Conservation (phyloP, 2,888 invertebrate species). For the Dryadula phaetusa region DNA sequence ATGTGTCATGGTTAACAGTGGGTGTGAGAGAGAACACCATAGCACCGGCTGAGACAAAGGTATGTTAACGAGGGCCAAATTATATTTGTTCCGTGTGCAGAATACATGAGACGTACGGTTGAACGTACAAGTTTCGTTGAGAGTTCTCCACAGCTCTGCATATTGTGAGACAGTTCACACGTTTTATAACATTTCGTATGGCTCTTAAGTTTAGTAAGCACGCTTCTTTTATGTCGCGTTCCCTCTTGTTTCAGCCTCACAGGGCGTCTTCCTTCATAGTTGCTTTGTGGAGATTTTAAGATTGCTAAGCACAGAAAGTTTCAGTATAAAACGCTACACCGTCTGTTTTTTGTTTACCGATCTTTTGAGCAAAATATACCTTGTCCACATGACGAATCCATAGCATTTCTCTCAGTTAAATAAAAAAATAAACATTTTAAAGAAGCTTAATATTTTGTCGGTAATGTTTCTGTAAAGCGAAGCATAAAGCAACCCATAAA, state of each 20-base stretch:
- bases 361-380: constrained; percentile 12
- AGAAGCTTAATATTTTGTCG: neutral
- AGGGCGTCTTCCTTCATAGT: constrained; percentile 36
- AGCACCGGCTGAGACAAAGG: constrained; percentile 43
- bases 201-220: constrained; percentile 40
- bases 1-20: constrained; percentile 55
- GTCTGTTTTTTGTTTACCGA: constrained; percentile 12
- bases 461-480: constrained; percentile 16
- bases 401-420: neutral
- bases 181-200: constrained; percentile 43
- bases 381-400: neutral
- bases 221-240: constrained; percentile 41
- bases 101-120: constrained; percentile 58
- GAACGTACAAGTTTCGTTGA: constrained; percentile 43
- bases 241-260: constrained; percentile 38
- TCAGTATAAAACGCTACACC: constrained; percentile 23
- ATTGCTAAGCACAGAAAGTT: constrained; percentile 32
- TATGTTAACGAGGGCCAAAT: constrained; percentile 67
- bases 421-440: neutral
- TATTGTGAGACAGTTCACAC: constrained; percentile 39
- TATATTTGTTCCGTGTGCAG: constrained; percentile 65
- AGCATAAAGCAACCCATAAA: constrained; percentile 55
- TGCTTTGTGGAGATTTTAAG: constrained; percentile 35
- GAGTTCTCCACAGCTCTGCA: constrained; percentile 36
- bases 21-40: constrained; percentile 51